Percentiles rank a stretch among this genome's conserved stretches.
These are phyloP conservation scores for Chelonus insularis DNA, from an alignment of 1,140 invertebrate species.

Conservation along the genomic window DNA sequence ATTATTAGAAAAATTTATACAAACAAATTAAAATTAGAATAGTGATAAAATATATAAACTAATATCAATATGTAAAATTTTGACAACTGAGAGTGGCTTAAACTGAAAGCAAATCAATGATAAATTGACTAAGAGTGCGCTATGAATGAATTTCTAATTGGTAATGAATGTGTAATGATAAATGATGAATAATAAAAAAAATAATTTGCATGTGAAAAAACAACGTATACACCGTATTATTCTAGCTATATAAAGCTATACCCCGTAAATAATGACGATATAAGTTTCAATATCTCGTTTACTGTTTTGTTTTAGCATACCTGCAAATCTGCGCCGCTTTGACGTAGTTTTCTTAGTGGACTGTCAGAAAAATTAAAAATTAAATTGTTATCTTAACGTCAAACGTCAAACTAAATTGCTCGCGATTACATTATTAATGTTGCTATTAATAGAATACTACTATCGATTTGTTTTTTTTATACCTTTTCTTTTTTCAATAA, in stretches of 20 bases:
- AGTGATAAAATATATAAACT: slow-evolving; percentile 12
- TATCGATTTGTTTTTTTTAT: not conserved
- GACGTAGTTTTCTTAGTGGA: slow-evolving; percentile 54
- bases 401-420: slow-evolving; percentile 4
- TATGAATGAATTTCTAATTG: slow-evolving; percentile 17
- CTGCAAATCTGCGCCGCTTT: slow-evolving; percentile 56
- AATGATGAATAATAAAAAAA: slow-evolving; percentile 6
- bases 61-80: no score
- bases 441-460: no score
- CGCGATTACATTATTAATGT: no score
- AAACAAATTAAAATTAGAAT: no score
- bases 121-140: slow-evolving; percentile 24
- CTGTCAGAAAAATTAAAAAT: slow-evolving; percentile 56
- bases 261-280: slow-evolving; percentile 20
- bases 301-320: slow-evolving; percentile 45
- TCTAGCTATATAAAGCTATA: slow-evolving; percentile 11
- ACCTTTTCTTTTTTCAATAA: not conserved
- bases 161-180: slow-evolving; percentile 18
- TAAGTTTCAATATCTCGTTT: slow-evolving; percentile 41
- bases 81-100: slow-evolving; percentile 32
- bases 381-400: slow-evolving; percentile 42
- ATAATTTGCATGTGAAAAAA: slow-evolving; percentile 27
- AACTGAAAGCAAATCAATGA: slow-evolving; percentile 24
- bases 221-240: slow-evolving; percentile 26
- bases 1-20: no score